These are phyloP conservation scores for Mystacides longicornis DNA, from an alignment of 2,888 invertebrate genomes.

Conservation along the genomic window DNA sequence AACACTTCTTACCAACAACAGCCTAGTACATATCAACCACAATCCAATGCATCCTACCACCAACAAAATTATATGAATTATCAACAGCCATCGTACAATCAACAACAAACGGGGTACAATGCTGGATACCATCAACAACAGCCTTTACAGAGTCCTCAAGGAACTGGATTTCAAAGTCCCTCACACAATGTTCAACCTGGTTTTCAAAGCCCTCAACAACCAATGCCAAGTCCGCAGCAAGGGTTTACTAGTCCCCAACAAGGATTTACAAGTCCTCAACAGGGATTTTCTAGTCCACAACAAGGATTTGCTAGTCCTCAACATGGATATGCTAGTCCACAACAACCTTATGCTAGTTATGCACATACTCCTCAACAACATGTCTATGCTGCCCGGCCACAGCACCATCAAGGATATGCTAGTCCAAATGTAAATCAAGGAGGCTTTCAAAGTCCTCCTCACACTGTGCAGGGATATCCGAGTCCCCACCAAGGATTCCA, in stretches of 20 bases:
- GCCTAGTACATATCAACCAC: neutral
- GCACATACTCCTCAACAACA: constrained; percentile 36
- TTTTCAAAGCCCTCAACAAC: constrained; percentile 33
- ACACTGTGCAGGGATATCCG: constrained; percentile 33
- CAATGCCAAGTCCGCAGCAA: constrained; percentile 42
- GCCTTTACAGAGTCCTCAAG: constrained; percentile 11
- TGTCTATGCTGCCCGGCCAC: constrained; percentile 25
- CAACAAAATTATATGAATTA: constrained; percentile 4
- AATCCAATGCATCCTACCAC: neutral
- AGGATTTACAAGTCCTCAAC: constrained; percentile 20
- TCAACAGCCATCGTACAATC: neutral
- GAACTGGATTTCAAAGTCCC: constrained; percentile 24
- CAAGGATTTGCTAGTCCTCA: constrained; percentile 19
- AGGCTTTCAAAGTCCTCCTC: constrained; percentile 19
- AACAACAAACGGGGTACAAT: neutral
- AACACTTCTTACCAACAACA: neutral
- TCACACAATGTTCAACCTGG: constrained; percentile 27
- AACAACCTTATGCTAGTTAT: constrained; percentile 39
- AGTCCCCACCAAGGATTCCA: constrained; percentile 40
- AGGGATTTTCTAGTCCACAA: constrained; percentile 20
- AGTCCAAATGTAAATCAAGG: constrained; percentile 33
- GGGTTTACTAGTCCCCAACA: constrained; percentile 23
- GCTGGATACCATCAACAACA: constrained; percentile 34
- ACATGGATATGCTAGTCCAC: constrained; percentile 30
- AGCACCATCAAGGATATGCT: constrained; percentile 35